Evolutionary conservation across 53 echinoderm and acorn worm species (phyloP), one percentile per base, ranked within the genome.

Genomic region (Holothuria scabra): DNA sequence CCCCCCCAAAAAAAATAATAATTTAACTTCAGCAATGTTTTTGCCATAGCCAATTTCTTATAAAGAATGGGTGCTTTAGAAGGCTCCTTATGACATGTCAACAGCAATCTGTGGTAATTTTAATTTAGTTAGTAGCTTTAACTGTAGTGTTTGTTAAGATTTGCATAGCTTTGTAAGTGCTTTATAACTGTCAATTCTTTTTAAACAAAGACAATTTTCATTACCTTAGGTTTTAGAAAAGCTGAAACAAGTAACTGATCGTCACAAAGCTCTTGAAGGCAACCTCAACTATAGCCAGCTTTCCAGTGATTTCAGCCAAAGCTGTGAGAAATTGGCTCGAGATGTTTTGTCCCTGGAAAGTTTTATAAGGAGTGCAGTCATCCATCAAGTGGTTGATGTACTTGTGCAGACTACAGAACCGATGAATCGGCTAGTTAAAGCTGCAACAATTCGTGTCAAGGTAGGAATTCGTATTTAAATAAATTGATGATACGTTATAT

Each of bases 381-480:
- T 90, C 3, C 87, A 90, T 18, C 94, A 90, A 74, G 87, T 89
- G 16, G 97, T 97, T 11, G 94, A 94, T 62, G 90, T 82, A n/a
- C 92, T 97, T 30, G 82, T 91, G 18, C 90, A 94, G 80, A 97
- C 97, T 6, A 89, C 85, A 14, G 97, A 94, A 24, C 94, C 97
- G 0, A 63, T 97, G 74, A 94, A 90, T 66, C 85, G 94, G 60
- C 71, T 97, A 49, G 87, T 97, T n/a, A 97, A 94, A 60, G 92
- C 94, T 13, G 83, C 97, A 57, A 92, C 90, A 34, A 80, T 92
- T 9, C 84, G 83, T 41, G 74, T 97, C 20, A 90, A 94, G 97
- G 97, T 97, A 31, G 46, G 12, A 48, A 48, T 48, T 35, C 18
- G 34, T 24, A 72, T 35, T 31, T 29, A 5, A 48, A 48, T 10